A percentile compares a stretch with the other conserved stretches of the same genome.
These are phyloP conservation scores for Cuculus canorus DNA, from an alignment of 2,797 vertebrate species.

Conservation along the genomic window DNA sequence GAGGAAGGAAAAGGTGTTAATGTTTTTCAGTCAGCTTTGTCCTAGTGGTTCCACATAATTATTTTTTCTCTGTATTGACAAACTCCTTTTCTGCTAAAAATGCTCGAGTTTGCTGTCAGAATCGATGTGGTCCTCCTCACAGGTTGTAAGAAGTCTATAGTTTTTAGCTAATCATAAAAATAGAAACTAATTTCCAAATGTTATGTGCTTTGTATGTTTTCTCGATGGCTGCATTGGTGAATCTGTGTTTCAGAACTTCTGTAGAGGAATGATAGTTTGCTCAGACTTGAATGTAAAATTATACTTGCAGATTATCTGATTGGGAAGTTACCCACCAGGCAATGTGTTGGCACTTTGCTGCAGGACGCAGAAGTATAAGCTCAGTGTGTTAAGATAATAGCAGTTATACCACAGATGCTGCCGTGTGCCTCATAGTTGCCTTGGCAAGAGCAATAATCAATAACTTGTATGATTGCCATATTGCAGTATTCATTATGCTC, in stretches of 20 bases:
- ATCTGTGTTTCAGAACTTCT: background rate
- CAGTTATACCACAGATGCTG: background rate
- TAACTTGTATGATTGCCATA: background rate
- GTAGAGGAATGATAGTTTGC: background rate
- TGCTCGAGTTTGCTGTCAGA: background rate
- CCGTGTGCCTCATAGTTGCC: background rate
- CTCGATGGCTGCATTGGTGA: background rate
- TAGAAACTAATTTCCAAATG: background rate
- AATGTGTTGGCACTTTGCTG: background rate
- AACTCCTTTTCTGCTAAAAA: background rate
- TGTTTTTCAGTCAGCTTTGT: constrained; percentile 45
- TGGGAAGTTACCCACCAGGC: background rate
- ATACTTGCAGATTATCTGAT: background rate
- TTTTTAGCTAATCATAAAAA: background rate
- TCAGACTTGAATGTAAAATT: background rate
- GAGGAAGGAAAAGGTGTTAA: constrained; percentile 53
- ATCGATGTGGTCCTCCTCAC: background rate
- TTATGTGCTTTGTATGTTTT: background rate
- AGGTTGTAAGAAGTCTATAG: background rate
- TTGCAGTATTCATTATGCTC: background rate
- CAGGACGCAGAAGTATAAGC: background rate
- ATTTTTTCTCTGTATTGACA: background rate
- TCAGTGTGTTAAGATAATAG: background rate
- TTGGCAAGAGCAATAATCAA: background rate
- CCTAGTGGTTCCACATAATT: background rate